A percentile compares a stretch with the other conserved stretches of the same genome.
Evolutionary conservation across 1,140 invertebrate genomes (phyloP).

Genomic region (Harpegnathos saltator): DNA sequence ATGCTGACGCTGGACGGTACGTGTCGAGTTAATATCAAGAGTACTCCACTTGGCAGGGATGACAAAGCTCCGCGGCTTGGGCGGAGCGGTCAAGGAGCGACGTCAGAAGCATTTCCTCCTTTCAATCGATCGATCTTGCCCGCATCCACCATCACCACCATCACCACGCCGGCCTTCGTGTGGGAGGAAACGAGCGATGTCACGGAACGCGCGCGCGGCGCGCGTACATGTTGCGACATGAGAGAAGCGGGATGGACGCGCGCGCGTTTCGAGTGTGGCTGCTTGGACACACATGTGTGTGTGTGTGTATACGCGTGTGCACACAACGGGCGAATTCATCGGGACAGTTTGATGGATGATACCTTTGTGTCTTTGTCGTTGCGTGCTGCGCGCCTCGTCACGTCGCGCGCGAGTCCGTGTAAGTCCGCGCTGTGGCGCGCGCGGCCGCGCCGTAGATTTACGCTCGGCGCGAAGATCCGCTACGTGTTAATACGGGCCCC

Average conservation of each 20-base stretch:
- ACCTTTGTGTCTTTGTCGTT: conserved; percentile 50
- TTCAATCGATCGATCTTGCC: conserved; percentile 66
- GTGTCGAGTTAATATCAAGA: conserved; percentile 42
- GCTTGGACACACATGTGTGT: background rate
- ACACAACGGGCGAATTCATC: conserved; percentile 61
- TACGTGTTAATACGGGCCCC: conserved; percentile 12
- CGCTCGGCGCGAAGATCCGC: background rate
- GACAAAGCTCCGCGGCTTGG: conserved; percentile 24
- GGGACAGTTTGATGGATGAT: conserved; percentile 75
- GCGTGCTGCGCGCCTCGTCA: background rate
- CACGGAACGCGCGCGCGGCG: conserved; percentile 54
- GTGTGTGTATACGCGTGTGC: conserved; percentile 23
- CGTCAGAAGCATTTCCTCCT: conserved; percentile 62
- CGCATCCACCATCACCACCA: background rate
- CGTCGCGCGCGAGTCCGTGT: background rate
- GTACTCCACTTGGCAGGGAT: conserved; percentile 44
- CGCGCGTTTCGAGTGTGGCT: background rate
- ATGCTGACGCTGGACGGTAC: background rate
- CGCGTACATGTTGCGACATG: background rate
- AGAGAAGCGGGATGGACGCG: conserved; percentile 20
- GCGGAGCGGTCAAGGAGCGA: conserved; percentile 59
- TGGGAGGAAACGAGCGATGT: conserved; percentile 65
- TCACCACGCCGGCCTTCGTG: background rate
- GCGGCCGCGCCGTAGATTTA: conserved; percentile 34
- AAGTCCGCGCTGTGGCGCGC: conserved; percentile 24